These are phyloP conservation scores for Drosophila birchii DNA, from an alignment of 2,888 invertebrate species.

Conservation along the genomic window DNA sequence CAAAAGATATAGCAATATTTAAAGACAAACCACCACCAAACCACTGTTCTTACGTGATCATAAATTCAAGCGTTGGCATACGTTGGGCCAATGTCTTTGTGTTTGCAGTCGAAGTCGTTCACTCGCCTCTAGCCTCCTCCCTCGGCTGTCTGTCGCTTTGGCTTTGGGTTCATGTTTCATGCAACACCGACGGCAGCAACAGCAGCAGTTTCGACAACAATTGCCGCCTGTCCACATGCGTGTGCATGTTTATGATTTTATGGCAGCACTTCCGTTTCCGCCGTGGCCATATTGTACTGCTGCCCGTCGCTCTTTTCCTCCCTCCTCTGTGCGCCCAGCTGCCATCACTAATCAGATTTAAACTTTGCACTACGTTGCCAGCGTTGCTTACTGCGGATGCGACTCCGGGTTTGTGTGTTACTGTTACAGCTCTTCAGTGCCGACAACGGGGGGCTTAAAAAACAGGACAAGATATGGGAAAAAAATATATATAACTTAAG, in stretches of 20 bases:
- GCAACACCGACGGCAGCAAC: conserved; percentile 52
- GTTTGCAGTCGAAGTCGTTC: conserved; percentile 51
- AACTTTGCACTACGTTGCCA: conserved; percentile 78
- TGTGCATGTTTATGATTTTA: conserved; percentile 81
- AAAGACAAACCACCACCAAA: background rate
- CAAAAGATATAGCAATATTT: background rate
- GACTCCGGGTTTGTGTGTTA: conserved; percentile 32
- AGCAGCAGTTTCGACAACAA: conserved; percentile 40
- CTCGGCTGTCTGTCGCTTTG: conserved; percentile 43
- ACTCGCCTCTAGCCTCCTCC: conserved; percentile 5
- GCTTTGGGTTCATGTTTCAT: conserved; percentile 74
- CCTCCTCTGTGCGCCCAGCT: conserved; percentile 18
- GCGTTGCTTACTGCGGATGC: conserved; percentile 65
- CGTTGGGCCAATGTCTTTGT: conserved; percentile 57
- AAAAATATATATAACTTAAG: background rate
- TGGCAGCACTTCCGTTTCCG: conserved; percentile 81
- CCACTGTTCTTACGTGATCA: conserved; percentile 11
- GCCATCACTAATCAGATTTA: conserved; percentile 78
- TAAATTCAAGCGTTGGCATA: conserved; percentile 13
- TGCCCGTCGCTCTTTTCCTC: conserved; percentile 1
- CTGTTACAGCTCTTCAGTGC: conserved; percentile 10
- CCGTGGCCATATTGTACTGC: conserved; percentile 65
- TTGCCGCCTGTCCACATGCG: conserved; percentile 53
- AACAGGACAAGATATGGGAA: background rate
- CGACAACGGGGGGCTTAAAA: background rate